phyloP scores from a whole-genome alignment of 1,140 invertebrate genomes.

The Octopus sinensis region DNA sequence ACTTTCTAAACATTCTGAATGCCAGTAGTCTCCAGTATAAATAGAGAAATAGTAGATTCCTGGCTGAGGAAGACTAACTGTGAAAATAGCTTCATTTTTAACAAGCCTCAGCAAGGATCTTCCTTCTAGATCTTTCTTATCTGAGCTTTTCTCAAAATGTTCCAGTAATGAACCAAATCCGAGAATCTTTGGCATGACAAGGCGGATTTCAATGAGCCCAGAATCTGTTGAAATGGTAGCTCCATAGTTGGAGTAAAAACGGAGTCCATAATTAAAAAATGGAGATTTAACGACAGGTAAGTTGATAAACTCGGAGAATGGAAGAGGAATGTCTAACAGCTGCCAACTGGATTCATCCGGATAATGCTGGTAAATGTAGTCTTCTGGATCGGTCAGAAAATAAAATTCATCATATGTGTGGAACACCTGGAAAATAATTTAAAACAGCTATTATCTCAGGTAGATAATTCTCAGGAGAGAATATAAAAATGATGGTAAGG shows the following conservation, averaged over 20 bases:
- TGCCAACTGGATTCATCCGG: conserved; percentile 62
- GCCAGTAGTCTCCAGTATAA: conserved; percentile 50
- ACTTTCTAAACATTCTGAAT: conserved; percentile 52
- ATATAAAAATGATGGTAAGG: no score
- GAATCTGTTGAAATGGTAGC: conserved; percentile 45
- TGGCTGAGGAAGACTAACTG: conserved; percentile 43
- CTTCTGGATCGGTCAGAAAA: conserved; percentile 63
- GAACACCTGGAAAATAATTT: conserved; percentile 28
- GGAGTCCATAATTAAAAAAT: conserved; percentile 52
- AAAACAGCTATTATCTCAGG: not conserved
- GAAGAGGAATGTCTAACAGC: conserved; percentile 59
- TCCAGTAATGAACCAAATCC: conserved; percentile 48
- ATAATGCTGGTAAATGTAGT: conserved; percentile 63
- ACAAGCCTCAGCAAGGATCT: conserved; percentile 46
- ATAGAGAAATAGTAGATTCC: conserved; percentile 53
- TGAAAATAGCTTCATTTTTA: conserved; percentile 51
- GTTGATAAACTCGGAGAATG: conserved; percentile 60
- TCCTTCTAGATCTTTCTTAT: conserved; percentile 39
- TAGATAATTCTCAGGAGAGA: no score
- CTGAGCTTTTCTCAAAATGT: conserved; percentile 41
- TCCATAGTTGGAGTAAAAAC: conserved; percentile 48
- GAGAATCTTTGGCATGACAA: conserved; percentile 47
- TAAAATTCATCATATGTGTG: conserved; percentile 57
- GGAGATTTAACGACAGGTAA: conserved; percentile 58
- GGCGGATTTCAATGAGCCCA: conserved; percentile 49